phyloP scores from a whole-genome alignment of 2,113 vertebrate genomes.

The Syngnathus floridae region DNA sequence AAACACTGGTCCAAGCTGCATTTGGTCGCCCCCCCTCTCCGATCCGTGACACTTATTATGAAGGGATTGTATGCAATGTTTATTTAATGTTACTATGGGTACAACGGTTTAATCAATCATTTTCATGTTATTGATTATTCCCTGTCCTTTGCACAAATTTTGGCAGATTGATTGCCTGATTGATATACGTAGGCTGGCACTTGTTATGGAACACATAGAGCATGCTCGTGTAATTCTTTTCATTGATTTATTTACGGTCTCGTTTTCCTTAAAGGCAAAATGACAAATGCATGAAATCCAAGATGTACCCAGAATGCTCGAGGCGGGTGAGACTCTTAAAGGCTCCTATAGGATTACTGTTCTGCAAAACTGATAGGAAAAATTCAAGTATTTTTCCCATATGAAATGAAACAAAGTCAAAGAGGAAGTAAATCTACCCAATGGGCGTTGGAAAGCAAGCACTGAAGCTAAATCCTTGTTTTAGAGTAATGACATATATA shows the following conservation, averaged over 20 bases:
- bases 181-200: too few species aligned
- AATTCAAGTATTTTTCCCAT: not conserved
- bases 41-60: too few species aligned
- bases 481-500: conserved; percentile 67
- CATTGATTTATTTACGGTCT: too few species aligned
- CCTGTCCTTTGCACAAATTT: not conserved
- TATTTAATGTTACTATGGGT: too few species aligned
- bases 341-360: too few species aligned
- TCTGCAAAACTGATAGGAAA: too few species aligned
- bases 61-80: too few species aligned
- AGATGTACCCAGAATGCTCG: not conserved
- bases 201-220: not conserved
- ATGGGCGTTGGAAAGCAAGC: not conserved
- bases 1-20: too few species aligned
- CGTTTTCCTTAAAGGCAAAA: too few species aligned
- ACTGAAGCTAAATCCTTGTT: conserved; percentile 27
- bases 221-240: too few species aligned
- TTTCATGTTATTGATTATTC: not conserved
- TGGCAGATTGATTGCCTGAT: not conserved
- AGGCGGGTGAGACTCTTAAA: not conserved
- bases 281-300: too few species aligned
- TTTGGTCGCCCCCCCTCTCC: too few species aligned
- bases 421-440: not conserved
- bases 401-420: not conserved
- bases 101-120: not conserved